These are phyloP conservation scores for Reinhardtius hippoglossoides DNA, from an alignment of 2,113 vertebrate species.

Conservation along the genomic window DNA sequence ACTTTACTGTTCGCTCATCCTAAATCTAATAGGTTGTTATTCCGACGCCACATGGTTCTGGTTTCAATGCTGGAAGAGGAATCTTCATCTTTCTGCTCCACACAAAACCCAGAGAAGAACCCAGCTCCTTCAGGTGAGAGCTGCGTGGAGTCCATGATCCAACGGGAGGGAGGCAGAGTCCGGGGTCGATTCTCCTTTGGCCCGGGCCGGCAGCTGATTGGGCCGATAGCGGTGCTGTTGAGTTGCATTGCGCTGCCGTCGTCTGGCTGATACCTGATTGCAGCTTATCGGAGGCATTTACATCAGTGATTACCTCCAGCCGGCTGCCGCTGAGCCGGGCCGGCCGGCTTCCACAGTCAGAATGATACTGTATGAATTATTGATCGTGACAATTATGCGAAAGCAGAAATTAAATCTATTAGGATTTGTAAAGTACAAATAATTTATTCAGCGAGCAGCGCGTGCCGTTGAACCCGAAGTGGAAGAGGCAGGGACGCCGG, in stretches of 20 bases:
- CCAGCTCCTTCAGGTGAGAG: slow-evolving; percentile 22
- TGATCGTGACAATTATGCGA: background rate
- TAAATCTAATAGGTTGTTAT: too few species aligned
- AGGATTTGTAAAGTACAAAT: background rate
- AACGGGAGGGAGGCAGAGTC: slow-evolving; percentile 49
- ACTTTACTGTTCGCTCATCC: too few species aligned
- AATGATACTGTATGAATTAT: background rate
- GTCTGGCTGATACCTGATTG: slow-evolving; percentile 73
- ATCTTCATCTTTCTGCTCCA: too few species aligned
- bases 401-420: background rate
- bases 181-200: slow-evolving; percentile 76
- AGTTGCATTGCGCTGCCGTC: slow-evolving; percentile 65
- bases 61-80: too few species aligned
- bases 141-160: slow-evolving; percentile 5
- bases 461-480: background rate
- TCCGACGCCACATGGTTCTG: too few species aligned
- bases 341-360: background rate
- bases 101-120: slow-evolving; percentile 3
- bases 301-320: slow-evolving; percentile 59
- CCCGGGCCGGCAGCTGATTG: slow-evolving; percentile 57
- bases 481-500: too few species aligned
- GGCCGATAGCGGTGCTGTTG: slow-evolving; percentile 67
- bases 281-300: slow-evolving; percentile 64
- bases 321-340: slow-evolving; percentile 29
- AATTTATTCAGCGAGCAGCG: background rate